Base-by-base conservation (phyloP, 2,113 vertebrate species). In the Colaptes auratus region DNA sequence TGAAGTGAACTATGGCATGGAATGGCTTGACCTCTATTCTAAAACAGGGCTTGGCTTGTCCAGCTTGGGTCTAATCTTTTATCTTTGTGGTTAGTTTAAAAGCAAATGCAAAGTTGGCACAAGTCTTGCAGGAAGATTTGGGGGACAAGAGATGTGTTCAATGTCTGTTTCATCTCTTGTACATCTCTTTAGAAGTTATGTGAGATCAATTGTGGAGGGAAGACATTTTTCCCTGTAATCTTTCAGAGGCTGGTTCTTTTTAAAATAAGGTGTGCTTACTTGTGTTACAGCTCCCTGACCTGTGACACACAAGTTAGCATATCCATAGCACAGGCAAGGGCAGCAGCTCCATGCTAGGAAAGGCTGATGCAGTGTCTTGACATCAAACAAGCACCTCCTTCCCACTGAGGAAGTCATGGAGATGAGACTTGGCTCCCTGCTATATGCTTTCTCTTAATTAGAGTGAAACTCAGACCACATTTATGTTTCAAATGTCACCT, bases 341-440 rank as follows among this genome's bases (percentile, higher is more conserved):
- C 69, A 30, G 70, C 30, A 27, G 60, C 36, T 30, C 33, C 4
- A 1, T 27, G 52, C 23, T 1, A 1, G 39, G 66, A 46, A 61
- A 82, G 19, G 82, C 23, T 74, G 44, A 65, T 61, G 18, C 19
- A 53, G 30, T 0, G 0, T 12, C 50, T 6, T 31, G 25, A 4
- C n/a, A 20, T 19, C 65, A 36, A 82, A 63, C 33, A 36, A 52
- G 1, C 25, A 7, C 42, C 48, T 42, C 59, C 64, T 87, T 66
- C 30, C n/a, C 16, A 1, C 3, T 1, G 13, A 33, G 52, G 65
- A 35, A 30, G 5, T 10, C 2, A 10, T 1, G 17, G 30, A 30
- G 10, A 28, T 1, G 16, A 23, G 6, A 35, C 46, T 55, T 36
- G 55, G 42, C 30, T 77, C 67, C 72, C 52, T 58, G 21, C 3